These are phyloP conservation scores for Proteles cristata DNA, from an alignment of 2,113 vertebrate genomes.

Conservation along the genomic window DNA sequence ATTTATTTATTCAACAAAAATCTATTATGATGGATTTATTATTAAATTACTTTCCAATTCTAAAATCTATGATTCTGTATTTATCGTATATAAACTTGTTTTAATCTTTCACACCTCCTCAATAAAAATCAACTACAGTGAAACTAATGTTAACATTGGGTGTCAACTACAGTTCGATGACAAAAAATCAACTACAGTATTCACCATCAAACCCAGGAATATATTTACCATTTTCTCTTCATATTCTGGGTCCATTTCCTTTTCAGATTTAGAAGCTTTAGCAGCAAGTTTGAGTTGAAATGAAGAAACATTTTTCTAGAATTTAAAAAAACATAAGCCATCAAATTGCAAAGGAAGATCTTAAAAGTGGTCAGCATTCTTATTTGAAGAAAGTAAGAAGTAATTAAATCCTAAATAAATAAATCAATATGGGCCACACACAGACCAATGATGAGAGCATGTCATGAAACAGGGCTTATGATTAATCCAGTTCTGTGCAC, in stretches of 20 bases:
- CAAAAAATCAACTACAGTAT: conserved; percentile 45
- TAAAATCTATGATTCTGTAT: conserved; percentile 39
- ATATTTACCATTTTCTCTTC: conserved; percentile 92
- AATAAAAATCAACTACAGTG: conserved; percentile 46
- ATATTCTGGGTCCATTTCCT: conserved; percentile 90
- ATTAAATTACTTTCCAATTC: conserved; percentile 28
- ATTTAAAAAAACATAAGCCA: conserved; percentile 78
- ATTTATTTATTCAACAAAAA: conserved; percentile 39
- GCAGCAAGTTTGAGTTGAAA: conserved; percentile 89
- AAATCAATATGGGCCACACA: conserved; percentile 48
- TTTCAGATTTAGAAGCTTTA: conserved; percentile 86
- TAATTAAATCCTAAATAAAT: conserved; percentile 67
- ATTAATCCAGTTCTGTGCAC: conserved; percentile 57
- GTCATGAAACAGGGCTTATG: conserved; percentile 55
- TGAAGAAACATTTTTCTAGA: conserved; percentile 86
- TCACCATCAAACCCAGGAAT: conserved; percentile 60
- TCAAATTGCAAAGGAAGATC: conserved; percentile 62
- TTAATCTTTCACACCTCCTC: conserved; percentile 57
- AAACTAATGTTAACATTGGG: background rate
- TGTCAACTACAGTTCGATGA: background rate
- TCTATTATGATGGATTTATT: background rate
- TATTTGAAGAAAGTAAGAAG: conserved; percentile 48
- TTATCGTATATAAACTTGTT: conserved; percentile 24
- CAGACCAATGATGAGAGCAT: conserved; percentile 45
- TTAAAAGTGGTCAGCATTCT: conserved; percentile 57